Evolutionary conservation across 2,797 vertebrate genomes (phyloP), one percentile per base, ranked within the genome.

Genomic region (Hapalemur alaotrensis): DNA sequence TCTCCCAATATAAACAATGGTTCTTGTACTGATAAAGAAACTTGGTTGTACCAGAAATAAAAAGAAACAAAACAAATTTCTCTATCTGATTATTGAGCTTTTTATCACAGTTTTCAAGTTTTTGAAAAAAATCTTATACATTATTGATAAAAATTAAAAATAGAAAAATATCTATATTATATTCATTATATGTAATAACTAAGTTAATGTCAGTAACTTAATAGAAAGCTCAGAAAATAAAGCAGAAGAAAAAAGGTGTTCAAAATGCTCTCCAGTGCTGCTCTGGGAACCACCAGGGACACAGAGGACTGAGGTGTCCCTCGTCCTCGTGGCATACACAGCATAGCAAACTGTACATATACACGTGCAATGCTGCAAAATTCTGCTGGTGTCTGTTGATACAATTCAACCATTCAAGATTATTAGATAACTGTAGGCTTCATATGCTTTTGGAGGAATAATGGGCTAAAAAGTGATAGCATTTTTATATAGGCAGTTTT

Each of bases 171-270:
- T 50, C 10, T 89, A 48, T 43, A 79, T 75, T 89, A 78, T 57
- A 91, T 75, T 93, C 46, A 86, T n/a, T 92, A 22, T 50, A 54
- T 22, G 10, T 75, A 75, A 73, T 75, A 86, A 80, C 46, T 75
- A 92, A 88, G 41, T 75, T 88, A 95, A 89, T 59, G n/a, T 75
- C 61, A n/a, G 22, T 52, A 65, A 59, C 18, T 93, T 92, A 95
- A 83, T 11, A 79, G n/a, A 94, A 95, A 54, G 32, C 25, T 83
- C 35, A 54, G 30, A 72, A 84, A 81, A n/a, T 28, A 87, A 94
- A 38, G 67, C 2, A 30, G 38, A 89, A 65, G 50, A 43, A 93
- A 72, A 69, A 88, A 79, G n/a, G 5, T 89, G 13, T 76, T 96
- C 28, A 54, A 91, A 94, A 52, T 91, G 67, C 46, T 90, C 57